Evolutionary conservation across 2,113 vertebrate genomes (phyloP), one percentile per base, ranked within the genome.

Genomic region (Oxyura jamaicensis): DNA sequence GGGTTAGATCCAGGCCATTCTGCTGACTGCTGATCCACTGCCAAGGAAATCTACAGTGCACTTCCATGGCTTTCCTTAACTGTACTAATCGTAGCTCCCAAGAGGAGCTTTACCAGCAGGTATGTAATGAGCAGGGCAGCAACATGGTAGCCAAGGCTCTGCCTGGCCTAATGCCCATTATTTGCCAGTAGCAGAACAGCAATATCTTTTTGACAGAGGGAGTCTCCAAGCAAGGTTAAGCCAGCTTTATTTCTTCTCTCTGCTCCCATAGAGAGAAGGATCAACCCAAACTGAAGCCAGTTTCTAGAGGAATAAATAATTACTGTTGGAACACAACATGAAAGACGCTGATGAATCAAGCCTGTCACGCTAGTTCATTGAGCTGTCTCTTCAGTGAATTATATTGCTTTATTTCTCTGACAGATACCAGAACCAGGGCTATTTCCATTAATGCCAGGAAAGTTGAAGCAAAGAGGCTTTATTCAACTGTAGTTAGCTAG

Each of bases 271-370:
- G 25, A 85, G 17, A 17, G 20, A 76, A 56, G 39, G 26, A 58
- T 48, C 39, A 88, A 76, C 33, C 56, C 73, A 72, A 80, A 62
- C 33, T 13, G 8, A 91, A 85, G 59, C 5, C 31, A 36, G 4
- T 82, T 89, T 89, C 74, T 58, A 76, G 12, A 58, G 48, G 53
- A 86, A 83, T 81, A 89, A 93, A 91, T 91, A 86, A 91, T 81
- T 85, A 58, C 48, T 42, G 19, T 55, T 69, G 35, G 42, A 93
- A 89, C 50, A 13, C 16, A 75, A 76, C 35, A 65, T 42, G 65
- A 83, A 92, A 91, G 39, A 35, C 65, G 26, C 41, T 89, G 52
- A 82, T 87, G n/a, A 90, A 94, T 79, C 52, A 66, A 76, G 41
- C 13, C 17, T 59, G 50, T 62, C 72, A 65, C 0, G 3, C 23